Evolutionary conservation across 35 echinoderm and acorn worm species (phyloP).

Genomic region (Apostichopus japonicus): DNA sequence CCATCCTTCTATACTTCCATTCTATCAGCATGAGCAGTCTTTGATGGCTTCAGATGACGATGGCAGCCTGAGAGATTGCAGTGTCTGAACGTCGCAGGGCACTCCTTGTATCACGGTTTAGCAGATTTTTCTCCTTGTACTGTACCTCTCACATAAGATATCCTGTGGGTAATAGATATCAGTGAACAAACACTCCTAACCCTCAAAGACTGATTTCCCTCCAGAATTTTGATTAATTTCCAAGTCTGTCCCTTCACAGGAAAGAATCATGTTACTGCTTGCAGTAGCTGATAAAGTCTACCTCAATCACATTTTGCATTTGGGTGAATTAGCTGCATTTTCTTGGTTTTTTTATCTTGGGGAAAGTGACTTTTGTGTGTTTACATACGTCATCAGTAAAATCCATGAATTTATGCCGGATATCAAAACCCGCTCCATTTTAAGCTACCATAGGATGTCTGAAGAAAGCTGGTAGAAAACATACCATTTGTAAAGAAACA

Average conservation of each 20-base stretch:
- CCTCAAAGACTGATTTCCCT: slow-evolving; percentile 21
- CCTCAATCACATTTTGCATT: slow-evolving; percentile 3
- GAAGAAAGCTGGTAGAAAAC: no score
- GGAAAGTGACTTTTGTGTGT: slow-evolving; percentile 9
- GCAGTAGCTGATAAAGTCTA: background rate
- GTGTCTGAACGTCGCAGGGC: no score
- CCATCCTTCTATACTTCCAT: no score
- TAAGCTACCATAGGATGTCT: no score
- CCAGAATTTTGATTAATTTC: slow-evolving; percentile 24
- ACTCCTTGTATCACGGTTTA: background rate
- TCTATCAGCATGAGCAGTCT: no score
- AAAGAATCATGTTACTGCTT: background rate
- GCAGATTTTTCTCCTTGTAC: background rate
- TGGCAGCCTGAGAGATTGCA: no score
- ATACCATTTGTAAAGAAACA: no score
- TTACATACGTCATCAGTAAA: background rate
- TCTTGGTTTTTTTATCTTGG: background rate
- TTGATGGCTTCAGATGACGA: no score
- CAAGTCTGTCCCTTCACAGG: background rate
- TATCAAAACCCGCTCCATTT: background rate
- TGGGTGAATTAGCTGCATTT: background rate
- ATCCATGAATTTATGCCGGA: background rate
- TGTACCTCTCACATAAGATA: background rate
- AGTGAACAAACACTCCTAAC: slow-evolving; percentile 18
- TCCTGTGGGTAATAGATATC: background rate